phyloP scores from a whole-genome alignment of 92 coral and sea anemone genomes.

The Heliopora coerulea region DNA sequence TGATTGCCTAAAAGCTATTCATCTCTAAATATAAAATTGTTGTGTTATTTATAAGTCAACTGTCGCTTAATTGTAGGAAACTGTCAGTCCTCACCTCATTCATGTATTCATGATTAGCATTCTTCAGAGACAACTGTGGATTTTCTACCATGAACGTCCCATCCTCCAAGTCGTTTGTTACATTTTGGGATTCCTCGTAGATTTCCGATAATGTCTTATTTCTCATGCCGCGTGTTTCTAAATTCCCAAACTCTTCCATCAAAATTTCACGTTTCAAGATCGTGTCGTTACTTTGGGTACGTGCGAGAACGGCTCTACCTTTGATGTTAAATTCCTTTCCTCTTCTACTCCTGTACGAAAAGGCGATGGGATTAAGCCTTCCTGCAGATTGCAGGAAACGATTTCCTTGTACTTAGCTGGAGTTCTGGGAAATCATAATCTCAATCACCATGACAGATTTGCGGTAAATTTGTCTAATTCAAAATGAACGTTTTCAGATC shows the following conservation, averaged over 20 bases:
- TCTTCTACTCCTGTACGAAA: conserved; percentile 26
- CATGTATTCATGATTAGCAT: conserved; percentile 30
- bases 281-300: conserved; percentile 57
- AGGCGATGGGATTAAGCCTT: background rate
- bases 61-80: too few species aligned
- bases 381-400: background rate
- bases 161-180: conserved; percentile 40
- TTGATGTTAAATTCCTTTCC: conserved; percentile 36
- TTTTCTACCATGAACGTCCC: conserved; percentile 84
- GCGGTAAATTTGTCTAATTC: too few species aligned
- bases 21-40: too few species aligned
- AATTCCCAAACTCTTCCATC: conserved; percentile 61
- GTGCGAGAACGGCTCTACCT: conserved; percentile 62
- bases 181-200: conserved; percentile 58
- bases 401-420: background rate
- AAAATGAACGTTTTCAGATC: too few species aligned
- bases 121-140: conserved; percentile 46
- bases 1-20: too few species aligned
- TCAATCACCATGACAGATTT: too few species aligned
- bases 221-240: conserved; percentile 78
- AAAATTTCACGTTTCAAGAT: conserved; percentile 61
- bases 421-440: too few species aligned
- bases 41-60: too few species aligned
- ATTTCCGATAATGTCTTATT: conserved; percentile 60
- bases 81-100: conserved; percentile 32